Percentiles rank a stretch among this genome's conserved stretches.
Conservation (phyloP, 2,888 invertebrate genomes). For the Macropis europaea region DNA sequence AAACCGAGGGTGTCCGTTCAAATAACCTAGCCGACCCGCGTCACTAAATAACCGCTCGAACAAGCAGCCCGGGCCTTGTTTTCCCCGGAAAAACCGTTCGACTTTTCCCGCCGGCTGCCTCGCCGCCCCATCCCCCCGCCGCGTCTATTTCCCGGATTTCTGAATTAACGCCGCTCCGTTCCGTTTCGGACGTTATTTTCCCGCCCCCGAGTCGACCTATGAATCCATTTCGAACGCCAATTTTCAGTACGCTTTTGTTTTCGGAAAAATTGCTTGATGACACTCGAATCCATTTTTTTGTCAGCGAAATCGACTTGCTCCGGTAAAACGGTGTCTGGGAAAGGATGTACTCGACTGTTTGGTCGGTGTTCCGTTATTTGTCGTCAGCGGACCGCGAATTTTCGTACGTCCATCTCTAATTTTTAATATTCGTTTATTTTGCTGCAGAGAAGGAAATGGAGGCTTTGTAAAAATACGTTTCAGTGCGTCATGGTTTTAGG, state of each 20-base stretch:
- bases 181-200: conserved; percentile 22
- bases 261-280: conserved; percentile 13
- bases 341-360: too few species aligned
- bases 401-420: too few species aligned
- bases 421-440: too few species aligned
- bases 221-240: conserved; percentile 26
- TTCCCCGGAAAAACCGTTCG: conserved; percentile 47
- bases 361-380: too few species aligned
- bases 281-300: not conserved
- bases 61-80: conserved; percentile 53
- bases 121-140: not conserved
- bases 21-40: conserved; percentile 67
- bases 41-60: conserved; percentile 68
- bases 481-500: too few species aligned
- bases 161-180: conserved; percentile 33
- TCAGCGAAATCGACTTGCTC: too few species aligned
- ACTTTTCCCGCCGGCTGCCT: conserved; percentile 45
- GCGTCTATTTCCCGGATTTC: conserved; percentile 42
- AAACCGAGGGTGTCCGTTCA: conserved; percentile 71
- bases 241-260: conserved; percentile 11
- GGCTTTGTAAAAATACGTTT: too few species aligned
- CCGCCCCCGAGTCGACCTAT: conserved; percentile 17
- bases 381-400: too few species aligned
- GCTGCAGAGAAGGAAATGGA: too few species aligned
- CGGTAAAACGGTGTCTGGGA: too few species aligned